Base-by-base conservation (phyloP, 1,140 invertebrate genomes). In the Solenopsis invicta region DNA sequence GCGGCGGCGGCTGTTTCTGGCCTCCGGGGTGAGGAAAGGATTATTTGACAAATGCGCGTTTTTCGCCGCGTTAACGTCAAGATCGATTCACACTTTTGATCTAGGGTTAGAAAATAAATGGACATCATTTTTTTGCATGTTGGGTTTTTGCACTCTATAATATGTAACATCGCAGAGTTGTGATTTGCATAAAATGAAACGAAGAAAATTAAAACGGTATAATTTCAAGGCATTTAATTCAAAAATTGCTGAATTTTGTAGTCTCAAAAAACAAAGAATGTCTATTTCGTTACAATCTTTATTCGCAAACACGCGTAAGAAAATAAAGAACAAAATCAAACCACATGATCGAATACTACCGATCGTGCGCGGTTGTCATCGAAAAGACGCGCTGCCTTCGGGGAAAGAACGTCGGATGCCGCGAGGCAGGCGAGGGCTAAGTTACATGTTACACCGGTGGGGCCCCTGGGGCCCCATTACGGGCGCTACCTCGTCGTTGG, bases 401-500 rank as follows among this genome's bases (percentile, higher is more conserved):
- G 75, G 76, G 85, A 88, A 88, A 67, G 71, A 78, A 37, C 71
- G 82, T 29, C 41, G 50, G 52, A 61, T 13, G 89, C 82, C 71
- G 86, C 66, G 84, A 75, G 74, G 87, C 76, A 84, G 21, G 50
- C 86, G 59, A 89, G 86, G 61, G 48, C 87, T 84, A 88, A 90
- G 88, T 92, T 91, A 89, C 90, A 91, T 76, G 90, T 91, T 87
- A 87, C 80, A 85, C 54, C 75, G 90, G 87, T 85, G 90, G 64
- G 85, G 90, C 84, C 89, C 85, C 87, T 85, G 87, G 90, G 85
- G 91, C 88, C 88, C 94, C 91, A 94, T 95, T 94, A 94, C 93
- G 87, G 89, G 92, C 94, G 93, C 93, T 94, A 94, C 93, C 92
- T 93, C 92, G 93, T 94, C 94, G 93, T 94, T 94, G 92, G 92